Conservation (phyloP, 2,797 vertebrate genomes). For the Channa striata region DNA sequence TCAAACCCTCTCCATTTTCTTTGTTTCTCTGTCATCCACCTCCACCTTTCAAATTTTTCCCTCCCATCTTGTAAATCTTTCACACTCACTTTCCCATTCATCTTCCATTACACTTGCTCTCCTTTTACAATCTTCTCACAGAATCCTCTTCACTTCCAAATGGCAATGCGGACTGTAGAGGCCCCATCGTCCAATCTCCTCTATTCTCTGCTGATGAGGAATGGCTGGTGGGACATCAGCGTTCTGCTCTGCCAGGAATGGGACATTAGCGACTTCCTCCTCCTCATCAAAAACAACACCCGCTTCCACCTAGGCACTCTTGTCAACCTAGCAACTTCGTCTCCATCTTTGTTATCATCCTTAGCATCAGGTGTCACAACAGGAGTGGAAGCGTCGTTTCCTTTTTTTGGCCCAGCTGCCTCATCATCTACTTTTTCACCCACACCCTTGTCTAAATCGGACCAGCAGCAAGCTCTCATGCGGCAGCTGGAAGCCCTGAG, state of each 20-base stretch:
- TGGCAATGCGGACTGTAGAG: slow-evolving; percentile 88
- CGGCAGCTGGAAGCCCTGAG: slow-evolving; percentile 88
- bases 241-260: slow-evolving; percentile 94
- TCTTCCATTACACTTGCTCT: background rate
- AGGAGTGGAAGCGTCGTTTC: slow-evolving; percentile 59
- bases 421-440: slow-evolving; percentile 51
- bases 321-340: slow-evolving; percentile 88
- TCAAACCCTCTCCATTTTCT: background rate
- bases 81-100: background rate
- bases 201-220: slow-evolving; percentile 93
- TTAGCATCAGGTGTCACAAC: slow-evolving; percentile 31
- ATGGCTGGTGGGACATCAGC: slow-evolving; percentile 97
- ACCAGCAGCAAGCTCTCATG: slow-evolving; percentile 84
- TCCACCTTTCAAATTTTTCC: background rate
- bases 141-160: slow-evolving; percentile 97
- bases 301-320: slow-evolving; percentile 91
- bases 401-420: slow-evolving; percentile 47
- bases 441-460: slow-evolving; percentile 57
- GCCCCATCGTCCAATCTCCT: slow-evolving; percentile 88
- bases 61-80: slow-evolving; percentile 5
- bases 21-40: background rate
- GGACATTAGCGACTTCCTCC: slow-evolving; percentile 92
- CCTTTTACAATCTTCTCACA: slow-evolving; percentile 67
- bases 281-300: slow-evolving; percentile 91
- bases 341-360: slow-evolving; percentile 49